Conservation (phyloP, 2,113 vertebrate genomes). For the Oophaga pumilio region DNA sequence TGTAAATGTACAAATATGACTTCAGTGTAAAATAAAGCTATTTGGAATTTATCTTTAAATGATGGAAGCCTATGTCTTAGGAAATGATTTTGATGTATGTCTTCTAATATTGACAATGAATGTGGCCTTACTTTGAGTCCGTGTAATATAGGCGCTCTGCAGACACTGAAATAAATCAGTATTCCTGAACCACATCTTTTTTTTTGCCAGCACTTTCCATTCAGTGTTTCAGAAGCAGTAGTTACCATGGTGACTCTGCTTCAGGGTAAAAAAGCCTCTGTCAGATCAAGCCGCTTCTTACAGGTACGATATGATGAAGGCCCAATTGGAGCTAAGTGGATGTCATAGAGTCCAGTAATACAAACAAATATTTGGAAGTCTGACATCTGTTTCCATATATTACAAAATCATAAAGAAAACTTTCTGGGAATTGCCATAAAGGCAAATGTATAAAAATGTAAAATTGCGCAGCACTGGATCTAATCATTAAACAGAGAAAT, state of each 20-base stretch:
- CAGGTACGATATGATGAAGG: conserved; percentile 68
- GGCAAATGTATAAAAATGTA: not conserved
- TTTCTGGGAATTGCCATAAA: not conserved
- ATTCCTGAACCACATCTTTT: conserved; percentile 74
- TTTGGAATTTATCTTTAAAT: not conserved
- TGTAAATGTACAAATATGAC: too few relatives aligned
- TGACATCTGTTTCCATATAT: not conserved
- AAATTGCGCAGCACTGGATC: not conserved
- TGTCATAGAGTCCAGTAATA: conserved; percentile 53
- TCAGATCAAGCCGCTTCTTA: conserved; percentile 60
- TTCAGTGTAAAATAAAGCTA: too few relatives aligned
- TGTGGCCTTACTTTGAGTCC: not conserved
- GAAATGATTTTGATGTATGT: not conserved
- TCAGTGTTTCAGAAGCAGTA: conserved; percentile 74
- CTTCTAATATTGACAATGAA: not conserved
- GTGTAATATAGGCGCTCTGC: conserved; percentile 2
- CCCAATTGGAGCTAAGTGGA: conserved; percentile 59
- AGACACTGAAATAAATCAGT: conserved; percentile 73
- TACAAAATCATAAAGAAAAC: conserved; percentile 4
- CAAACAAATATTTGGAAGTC: conserved; percentile 45
- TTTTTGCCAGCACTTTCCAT: conserved; percentile 71
- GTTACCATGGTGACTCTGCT: conserved; percentile 80
- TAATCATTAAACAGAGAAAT: not conserved
- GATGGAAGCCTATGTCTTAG: not conserved
- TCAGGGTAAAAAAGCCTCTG: conserved; percentile 72